These are phyloP conservation scores for Hemistola chrysoprasaria DNA, from an alignment of 2,888 invertebrate species.

Conservation along the genomic window DNA sequence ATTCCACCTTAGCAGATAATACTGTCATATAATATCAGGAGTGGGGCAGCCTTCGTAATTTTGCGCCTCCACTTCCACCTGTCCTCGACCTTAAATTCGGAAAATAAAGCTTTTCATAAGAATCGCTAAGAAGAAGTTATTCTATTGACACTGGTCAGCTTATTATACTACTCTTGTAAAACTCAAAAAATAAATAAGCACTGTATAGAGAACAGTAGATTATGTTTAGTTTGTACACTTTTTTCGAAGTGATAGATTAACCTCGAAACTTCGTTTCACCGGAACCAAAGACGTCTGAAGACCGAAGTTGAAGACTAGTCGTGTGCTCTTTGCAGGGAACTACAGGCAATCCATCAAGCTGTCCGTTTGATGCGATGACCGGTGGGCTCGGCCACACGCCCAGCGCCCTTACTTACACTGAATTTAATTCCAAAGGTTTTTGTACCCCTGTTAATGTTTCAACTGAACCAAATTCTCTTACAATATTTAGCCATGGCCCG, in stretches of 20 bases:
- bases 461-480: slow-evolving; percentile 9
- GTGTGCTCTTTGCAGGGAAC: slow-evolving; percentile 17
- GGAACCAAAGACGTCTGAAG: slow-evolving; percentile 8
- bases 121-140: no score
- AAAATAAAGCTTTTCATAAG: no score
- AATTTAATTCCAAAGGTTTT: slow-evolving; percentile 8
- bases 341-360: slow-evolving; percentile 50
- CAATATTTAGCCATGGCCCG: slow-evolving; percentile 8
- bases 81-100: no score
- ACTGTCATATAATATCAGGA: no score
- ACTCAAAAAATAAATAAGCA: no score
- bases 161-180: no score
- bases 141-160: no score
- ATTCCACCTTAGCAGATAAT: no score
- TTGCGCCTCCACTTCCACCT: no score
- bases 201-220: no score
- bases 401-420: slow-evolving; percentile 4
- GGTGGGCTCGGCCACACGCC: slow-evolving; percentile 30
- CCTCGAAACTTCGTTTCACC: slow-evolving; percentile 13
- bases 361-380: slow-evolving; percentile 46
- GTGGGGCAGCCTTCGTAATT: no score
- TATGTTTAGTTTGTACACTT: neutral
- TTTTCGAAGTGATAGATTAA: slow-evolving; percentile 2
- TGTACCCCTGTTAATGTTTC: slow-evolving; percentile 12
- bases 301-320: slow-evolving; percentile 10